These are phyloP conservation scores for Eupithecia dodoneata DNA, from an alignment of 2,888 invertebrate genomes.

Conservation along the genomic window DNA sequence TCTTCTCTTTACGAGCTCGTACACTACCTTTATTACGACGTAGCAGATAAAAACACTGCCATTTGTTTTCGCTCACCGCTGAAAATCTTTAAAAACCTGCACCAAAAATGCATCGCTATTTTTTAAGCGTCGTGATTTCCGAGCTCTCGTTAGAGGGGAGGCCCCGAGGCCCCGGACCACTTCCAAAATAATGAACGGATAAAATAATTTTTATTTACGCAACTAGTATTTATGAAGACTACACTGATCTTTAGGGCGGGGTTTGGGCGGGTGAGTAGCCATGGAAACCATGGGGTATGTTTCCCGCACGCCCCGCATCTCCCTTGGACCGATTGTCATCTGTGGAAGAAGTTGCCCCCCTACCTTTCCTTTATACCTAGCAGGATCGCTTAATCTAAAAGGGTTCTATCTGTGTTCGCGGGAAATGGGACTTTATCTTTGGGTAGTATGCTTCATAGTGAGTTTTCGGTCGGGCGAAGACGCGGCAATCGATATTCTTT, in stretches of 20 bases:
- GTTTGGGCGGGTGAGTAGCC: conserved; percentile 74
- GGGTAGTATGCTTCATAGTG: conserved; percentile 47
- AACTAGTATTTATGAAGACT: conserved; percentile 67
- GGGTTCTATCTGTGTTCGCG: conserved; percentile 66
- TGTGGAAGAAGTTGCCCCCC: conserved; percentile 72
- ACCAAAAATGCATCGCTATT: conserved; percentile 52
- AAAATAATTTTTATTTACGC: conserved; percentile 79
- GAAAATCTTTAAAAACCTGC: conserved; percentile 44
- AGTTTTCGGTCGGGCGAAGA: conserved; percentile 29
- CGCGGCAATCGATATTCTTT: conserved; percentile 64
- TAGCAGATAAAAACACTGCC: conserved; percentile 42
- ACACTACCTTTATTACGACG: conserved; percentile 44
- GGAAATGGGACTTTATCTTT: conserved; percentile 56
- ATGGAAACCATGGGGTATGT: conserved; percentile 72
- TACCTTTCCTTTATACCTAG: conserved; percentile 71
- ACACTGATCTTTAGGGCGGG: conserved; percentile 76
- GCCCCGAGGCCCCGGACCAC: conserved; percentile 58
- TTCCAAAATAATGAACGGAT: conserved; percentile 78
- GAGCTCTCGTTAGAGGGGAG: conserved; percentile 63
- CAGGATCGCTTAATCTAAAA: conserved; percentile 75
- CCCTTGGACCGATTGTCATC: conserved; percentile 79
- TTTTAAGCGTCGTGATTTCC: conserved; percentile 48
- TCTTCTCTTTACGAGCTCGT: conserved; percentile 42
- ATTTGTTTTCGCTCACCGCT: conserved; percentile 44
- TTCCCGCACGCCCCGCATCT: conserved; percentile 73